phyloP scores from a whole-genome alignment of 2,797 vertebrate genomes.

The Poecilia wingei region DNA sequence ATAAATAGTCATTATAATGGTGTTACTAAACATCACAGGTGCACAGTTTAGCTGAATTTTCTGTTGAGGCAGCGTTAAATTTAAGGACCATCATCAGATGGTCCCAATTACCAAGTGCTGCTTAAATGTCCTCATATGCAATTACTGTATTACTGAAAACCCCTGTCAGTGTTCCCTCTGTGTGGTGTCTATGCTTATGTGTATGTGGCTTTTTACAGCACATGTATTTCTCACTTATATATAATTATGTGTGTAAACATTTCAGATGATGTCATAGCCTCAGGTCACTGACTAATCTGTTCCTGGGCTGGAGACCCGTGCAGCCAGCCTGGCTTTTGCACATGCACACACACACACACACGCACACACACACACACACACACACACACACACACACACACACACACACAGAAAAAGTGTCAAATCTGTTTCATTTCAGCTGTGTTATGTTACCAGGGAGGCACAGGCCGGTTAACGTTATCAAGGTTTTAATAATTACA shows the following conservation, averaged over 20 bases:
- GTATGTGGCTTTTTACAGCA: constrained; percentile 42
- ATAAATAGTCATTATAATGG: background rate
- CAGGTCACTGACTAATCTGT: constrained; percentile 73
- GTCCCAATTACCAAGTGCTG: constrained; percentile 51
- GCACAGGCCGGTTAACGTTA: background rate
- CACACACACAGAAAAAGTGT: background rate
- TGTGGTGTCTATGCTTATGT: constrained; percentile 44
- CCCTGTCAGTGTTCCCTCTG: constrained; percentile 43
- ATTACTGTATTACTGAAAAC: constrained; percentile 66
- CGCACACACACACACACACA: no score
- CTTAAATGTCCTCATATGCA: constrained; percentile 58
- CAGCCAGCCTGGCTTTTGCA: constrained; percentile 62
- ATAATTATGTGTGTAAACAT: constrained; percentile 79
- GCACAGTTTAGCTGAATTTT: constrained; percentile 19
- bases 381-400: no score
- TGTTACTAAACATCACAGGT: constrained; percentile 46
- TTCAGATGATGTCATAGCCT: constrained; percentile 73
- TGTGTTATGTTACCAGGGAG: constrained; percentile 29
- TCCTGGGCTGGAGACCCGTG: constrained; percentile 56
- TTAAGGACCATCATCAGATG: constrained; percentile 57
- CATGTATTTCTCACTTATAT: constrained; percentile 74
- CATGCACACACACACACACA: background rate
- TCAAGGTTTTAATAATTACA: constrained; percentile 9
- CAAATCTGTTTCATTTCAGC: constrained; percentile 26
- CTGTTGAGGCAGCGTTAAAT: constrained; percentile 46